Evolutionary conservation across 2,888 invertebrate species (phyloP), one percentile per base, ranked within the genome.

Genomic region (Drosophila barbarae): DNA sequence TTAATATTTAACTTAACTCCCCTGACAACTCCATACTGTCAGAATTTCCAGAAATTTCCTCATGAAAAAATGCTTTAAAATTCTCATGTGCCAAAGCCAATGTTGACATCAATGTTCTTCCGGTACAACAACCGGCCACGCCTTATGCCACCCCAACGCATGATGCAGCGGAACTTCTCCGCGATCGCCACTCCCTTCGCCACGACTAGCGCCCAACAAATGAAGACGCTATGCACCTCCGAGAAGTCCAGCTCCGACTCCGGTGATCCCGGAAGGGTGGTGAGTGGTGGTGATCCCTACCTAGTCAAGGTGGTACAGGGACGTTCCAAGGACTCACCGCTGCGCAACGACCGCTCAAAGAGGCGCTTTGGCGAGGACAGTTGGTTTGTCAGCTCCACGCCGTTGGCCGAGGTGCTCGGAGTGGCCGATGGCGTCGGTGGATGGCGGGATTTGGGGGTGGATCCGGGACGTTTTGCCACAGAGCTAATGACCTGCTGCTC

Each of bases 371-470:
- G 80, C 6, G 85, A 84, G 64, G 83, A 80, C 32, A 75, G 85
- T 35, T 84, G 70, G 73, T 80, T 80, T 28, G 30, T 70, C 4
- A 61, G 68, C 39, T 73, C 68, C 15, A 79, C 80, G 18, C 69
- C 69, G 5, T 59, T 23, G 26, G 69, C 85, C 1, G 79, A 84
- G n/a, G 66, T 70, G 6, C 23, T 80, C 38, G 98, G 98, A 87
- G 98, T 98, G 76, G 98, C 98, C 59, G 98, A 98, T 90, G 98
- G 98, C 70, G 98, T 99, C 60, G 98, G 98, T 61, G 98, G 98
- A 49, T 99, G 98, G 98, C 92, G 98, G 86, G 94, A 95, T 57
- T 96, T 98, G 89, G 98, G 98, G 56, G 95, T 98, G 75, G 98
- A 98, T 90, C 97, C 98, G 1, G 98, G 98, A 54, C 94, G 94